Evolutionary conservation across 2,888 invertebrate species (phyloP).

Genomic region (Caenorhabditis imperialis): DNA sequence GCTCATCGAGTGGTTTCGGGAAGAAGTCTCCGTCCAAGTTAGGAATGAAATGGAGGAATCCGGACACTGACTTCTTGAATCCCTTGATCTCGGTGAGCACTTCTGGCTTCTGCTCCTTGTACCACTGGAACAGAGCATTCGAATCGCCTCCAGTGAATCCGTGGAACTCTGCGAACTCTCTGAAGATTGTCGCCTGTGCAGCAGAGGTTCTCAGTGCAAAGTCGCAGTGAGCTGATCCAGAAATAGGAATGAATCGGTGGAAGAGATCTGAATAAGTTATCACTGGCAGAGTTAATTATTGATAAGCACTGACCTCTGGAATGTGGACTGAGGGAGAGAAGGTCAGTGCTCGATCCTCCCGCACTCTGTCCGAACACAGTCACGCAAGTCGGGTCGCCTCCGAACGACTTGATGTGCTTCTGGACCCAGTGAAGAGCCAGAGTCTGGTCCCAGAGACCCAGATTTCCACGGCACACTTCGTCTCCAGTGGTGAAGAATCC

Average conservation of each 20-base stretch:
- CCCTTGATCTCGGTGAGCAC: conserved; percentile 2
- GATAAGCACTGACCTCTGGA: conserved; percentile 57
- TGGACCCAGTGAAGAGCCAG: conserved; percentile 74
- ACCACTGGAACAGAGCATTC: too few relatives aligned
- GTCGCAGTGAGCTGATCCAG: conserved; percentile 55
- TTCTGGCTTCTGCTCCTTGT: too few relatives aligned
- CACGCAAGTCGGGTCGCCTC: conserved; percentile 71
- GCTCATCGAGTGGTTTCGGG: conserved; percentile 57
- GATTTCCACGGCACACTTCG: conserved; percentile 61
- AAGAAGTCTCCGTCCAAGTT: conserved; percentile 67
- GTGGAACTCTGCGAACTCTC: conserved; percentile 47
- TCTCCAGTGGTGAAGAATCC: conserved; percentile 66
- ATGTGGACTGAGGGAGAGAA: conserved; percentile 63
- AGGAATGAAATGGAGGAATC: conserved; percentile 57
- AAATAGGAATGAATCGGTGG: conserved; percentile 60
- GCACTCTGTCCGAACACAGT: conserved; percentile 75
- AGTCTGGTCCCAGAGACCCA: conserved; percentile 74
- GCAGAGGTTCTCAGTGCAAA: conserved; percentile 51
- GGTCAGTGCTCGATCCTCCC: conserved; percentile 62
- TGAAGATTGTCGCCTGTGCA: conserved; percentile 28
- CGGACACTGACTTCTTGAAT: conserved; percentile 36
- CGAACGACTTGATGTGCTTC: conserved; percentile 72
- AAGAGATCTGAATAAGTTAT: too few relatives aligned
- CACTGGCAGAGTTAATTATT: too few relatives aligned
- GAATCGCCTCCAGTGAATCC: conserved; percentile 35